These are phyloP conservation scores for Eupithecia subfuscata DNA, from an alignment of 2,888 invertebrate genomes.

Conservation along the genomic window DNA sequence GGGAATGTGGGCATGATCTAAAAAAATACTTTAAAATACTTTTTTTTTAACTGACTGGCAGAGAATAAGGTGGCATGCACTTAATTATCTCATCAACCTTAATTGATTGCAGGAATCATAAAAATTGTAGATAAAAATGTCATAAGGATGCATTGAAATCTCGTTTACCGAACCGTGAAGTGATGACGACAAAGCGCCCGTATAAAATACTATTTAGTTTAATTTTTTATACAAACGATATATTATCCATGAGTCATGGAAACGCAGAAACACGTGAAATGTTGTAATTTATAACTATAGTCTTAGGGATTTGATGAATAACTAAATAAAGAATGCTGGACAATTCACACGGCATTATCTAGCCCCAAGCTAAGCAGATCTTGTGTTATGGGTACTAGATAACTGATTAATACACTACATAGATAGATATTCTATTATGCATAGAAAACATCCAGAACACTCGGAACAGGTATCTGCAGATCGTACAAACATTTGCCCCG, in stretches of 20 bases:
- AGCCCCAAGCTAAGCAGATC: too few species aligned
- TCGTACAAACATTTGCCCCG: too few species aligned
- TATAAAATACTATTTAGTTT: not conserved
- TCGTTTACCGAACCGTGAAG: not conserved
- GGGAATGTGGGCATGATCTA: not conserved
- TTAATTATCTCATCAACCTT: conserved; percentile 1
- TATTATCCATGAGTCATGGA: not conserved
- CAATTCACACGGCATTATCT: too few species aligned
- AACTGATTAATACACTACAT: too few species aligned
- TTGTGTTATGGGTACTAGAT: too few species aligned
- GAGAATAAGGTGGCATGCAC: not conserved
- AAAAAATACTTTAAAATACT: too few species aligned
- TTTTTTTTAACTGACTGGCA: not conserved
- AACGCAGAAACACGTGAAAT: not conserved
- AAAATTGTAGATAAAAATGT: conserved; percentile 1
- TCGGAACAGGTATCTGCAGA: too few species aligned
- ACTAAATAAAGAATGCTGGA: too few species aligned
- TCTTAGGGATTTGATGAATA: too few species aligned
- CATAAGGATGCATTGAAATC: conserved; percentile 5
- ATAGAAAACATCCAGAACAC: too few species aligned
- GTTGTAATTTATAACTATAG: not conserved
- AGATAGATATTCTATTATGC: too few species aligned
- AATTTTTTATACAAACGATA: not conserved
- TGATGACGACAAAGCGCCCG: not conserved
- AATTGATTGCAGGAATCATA: conserved; percentile 3